phyloP scores from a whole-genome alignment of 1,140 invertebrate genomes.

The Aphaenogaster floridana region DNA sequence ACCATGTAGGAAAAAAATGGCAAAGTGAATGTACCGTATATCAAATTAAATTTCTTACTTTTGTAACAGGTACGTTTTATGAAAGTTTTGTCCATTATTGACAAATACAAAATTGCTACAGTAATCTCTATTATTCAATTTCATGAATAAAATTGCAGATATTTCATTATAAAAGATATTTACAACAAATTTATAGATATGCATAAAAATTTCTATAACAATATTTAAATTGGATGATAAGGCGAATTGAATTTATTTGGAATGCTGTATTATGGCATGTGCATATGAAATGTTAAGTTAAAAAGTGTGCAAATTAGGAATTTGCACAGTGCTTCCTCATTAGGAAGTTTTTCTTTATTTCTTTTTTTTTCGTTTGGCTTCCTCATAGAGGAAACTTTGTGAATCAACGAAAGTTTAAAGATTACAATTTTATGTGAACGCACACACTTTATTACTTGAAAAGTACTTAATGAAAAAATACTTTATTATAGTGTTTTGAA shows the following conservation, averaged over 20 bases:
- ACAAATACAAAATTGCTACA: slow-evolving; percentile 9
- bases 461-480: too few relatives aligned
- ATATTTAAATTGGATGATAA: neutral
- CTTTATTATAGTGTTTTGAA: too few relatives aligned
- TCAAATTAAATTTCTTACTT: neutral
- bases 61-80: neutral
- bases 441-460: too few relatives aligned
- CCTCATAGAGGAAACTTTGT: too few relatives aligned
- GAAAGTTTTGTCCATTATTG: slow-evolving; percentile 1
- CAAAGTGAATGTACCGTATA: neutral
- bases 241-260: neutral
- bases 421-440: too few relatives aligned
- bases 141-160: neutral
- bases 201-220: neutral
- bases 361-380: too few relatives aligned
- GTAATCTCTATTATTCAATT: neutral
- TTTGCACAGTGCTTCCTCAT: too few relatives aligned
- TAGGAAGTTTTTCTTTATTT: too few relatives aligned
- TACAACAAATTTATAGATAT: neutral
- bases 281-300: neutral
- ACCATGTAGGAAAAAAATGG: neutral
- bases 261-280: neutral
- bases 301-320: neutral
- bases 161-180: neutral
- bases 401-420: too few relatives aligned